Conservation (phyloP, 2,797 vertebrate genomes). For the Gila robusta region DNA sequence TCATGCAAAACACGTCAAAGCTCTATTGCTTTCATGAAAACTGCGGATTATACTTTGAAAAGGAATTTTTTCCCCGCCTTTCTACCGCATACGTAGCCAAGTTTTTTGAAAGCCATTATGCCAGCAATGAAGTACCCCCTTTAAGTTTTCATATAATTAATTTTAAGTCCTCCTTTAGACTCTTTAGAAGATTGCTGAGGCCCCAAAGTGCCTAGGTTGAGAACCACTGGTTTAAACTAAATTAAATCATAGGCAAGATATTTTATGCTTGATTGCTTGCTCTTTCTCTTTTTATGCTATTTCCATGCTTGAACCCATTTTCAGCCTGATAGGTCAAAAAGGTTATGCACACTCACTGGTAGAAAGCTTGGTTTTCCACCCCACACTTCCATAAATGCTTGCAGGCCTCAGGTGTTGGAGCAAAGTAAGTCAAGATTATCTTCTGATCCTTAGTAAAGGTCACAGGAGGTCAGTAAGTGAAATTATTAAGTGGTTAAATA, state of each 20-base stretch:
- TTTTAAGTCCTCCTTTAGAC: not conserved
- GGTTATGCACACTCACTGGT: constrained; percentile 85
- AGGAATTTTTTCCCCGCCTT: accelerated
- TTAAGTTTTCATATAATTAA: not conserved
- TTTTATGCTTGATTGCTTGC: not conserved
- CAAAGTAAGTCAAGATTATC: constrained; percentile 93
- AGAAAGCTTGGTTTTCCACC: constrained; percentile 97
- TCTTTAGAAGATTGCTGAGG: not conserved
- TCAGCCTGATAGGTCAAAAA: constrained; percentile 5
- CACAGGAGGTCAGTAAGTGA: constrained; percentile 16
- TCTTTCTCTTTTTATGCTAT: not conserved
- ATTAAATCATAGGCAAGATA: not conserved
- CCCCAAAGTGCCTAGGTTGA: not conserved
- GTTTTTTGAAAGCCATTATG: not conserved
- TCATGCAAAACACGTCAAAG: no score
- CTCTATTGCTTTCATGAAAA: no score
- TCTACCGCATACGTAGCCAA: not conserved
- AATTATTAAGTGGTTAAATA: not conserved
- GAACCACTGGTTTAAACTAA: not conserved
- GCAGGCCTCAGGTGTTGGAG: constrained; percentile 95
- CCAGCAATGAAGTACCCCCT: not conserved
- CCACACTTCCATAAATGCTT: constrained; percentile 99
- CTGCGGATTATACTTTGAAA: no score
- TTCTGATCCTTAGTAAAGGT: constrained; percentile 85
- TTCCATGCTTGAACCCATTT: not conserved